Evolutionary conservation across 2,888 invertebrate species (phyloP).

Genomic region (Graphium colonna): DNA sequence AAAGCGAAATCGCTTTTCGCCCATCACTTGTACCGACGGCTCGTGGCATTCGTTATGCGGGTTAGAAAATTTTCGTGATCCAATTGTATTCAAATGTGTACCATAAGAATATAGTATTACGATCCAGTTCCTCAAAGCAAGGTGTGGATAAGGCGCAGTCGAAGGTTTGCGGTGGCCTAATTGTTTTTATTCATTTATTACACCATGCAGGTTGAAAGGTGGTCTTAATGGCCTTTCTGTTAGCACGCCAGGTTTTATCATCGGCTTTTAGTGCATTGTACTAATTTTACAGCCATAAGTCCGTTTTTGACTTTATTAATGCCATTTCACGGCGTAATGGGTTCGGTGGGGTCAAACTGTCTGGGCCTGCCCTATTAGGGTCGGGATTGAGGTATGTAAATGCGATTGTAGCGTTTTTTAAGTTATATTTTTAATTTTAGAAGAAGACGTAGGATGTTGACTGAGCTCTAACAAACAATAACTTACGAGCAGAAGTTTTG

Average conservation of each 20-base stretch:
- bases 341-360: neutral
- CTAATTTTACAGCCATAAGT: constrained; percentile 61
- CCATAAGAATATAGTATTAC: constrained; percentile 30
- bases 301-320: constrained; percentile 57
- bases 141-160: constrained; percentile 22
- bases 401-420: neutral
- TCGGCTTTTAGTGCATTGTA: constrained; percentile 50
- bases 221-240: constrained; percentile 59
- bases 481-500: too few species aligned
- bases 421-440: neutral
- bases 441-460: neutral
- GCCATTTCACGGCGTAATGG: constrained; percentile 30
- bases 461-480: too few species aligned
- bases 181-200: constrained; percentile 76
- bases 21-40: neutral
- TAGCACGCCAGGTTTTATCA: constrained; percentile 54
- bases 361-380: neutral
- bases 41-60: constrained; percentile 17
- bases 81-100: constrained; percentile 30
- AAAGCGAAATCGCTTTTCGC: neutral
- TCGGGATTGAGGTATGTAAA: neutral
- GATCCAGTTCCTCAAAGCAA: constrained; percentile 14
- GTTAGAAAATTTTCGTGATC: constrained; percentile 16
- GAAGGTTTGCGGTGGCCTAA: constrained; percentile 46
- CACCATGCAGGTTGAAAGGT: constrained; percentile 58